Base-by-base conservation (phyloP, 2,113 vertebrate species). In the Xiphophorus hellerii region DNA sequence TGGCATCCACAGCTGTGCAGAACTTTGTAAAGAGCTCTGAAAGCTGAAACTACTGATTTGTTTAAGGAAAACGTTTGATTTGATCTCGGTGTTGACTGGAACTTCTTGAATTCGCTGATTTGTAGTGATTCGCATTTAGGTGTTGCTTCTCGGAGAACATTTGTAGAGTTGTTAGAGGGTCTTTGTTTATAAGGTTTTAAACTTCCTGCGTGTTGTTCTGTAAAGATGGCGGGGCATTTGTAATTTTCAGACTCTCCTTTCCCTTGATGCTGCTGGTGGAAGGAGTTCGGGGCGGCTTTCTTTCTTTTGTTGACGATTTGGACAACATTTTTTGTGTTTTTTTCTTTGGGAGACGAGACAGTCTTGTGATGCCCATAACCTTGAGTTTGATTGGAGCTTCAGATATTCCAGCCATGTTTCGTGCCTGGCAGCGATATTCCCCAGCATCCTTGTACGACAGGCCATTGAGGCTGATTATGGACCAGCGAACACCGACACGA, bases 381-480 rank as follows among this genome's bases (percentile, higher is more conserved):
- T 93, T 95, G 84, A 99, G 94, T 27, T 93, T 95, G 44, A 98
- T 96, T 58, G 91, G 93, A 35, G 96, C 96, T 93, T 98, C 97
- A 22, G 97, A 94, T 79, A 84, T 93, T 67, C 97, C 97, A 22
- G 96, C 97, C 91, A 97, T 90, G 71, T 98, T 99, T 86, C 96
- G 96, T 48, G 97, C 97, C 84, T 95, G 96, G 81, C 97, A 99
- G 62, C 95, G 95, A 86, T 97, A 98, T 87, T 97, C 95, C 17
- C 97, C 97, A n/a, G 96, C 96, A 0, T 98, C 97, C 82, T 94
- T 94, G 90, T 96, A 95, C 0, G 96, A 96, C 81, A 98, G 93
- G 20, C 95, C 96, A 1, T 95, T 96, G 85, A 98, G 71, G 89
- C 95, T 98, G 78, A 99, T 94, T 61, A 97, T 95, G 4, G 97